These are phyloP conservation scores for Galago senegalensis DNA, from an alignment of 2,797 vertebrate genomes.

Conservation along the genomic window DNA sequence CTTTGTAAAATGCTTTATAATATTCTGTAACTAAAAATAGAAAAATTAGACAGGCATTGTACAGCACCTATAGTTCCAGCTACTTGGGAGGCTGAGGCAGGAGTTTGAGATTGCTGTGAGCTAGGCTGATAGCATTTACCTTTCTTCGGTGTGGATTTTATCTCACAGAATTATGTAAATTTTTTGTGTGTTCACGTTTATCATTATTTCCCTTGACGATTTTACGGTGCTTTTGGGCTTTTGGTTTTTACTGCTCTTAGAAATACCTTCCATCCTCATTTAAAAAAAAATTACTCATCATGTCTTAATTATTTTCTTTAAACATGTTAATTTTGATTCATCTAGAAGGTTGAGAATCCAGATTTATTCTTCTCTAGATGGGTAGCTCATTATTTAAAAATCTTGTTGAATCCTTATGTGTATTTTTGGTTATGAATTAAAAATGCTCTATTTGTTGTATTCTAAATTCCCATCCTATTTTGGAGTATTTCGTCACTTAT, in stretches of 20 bases:
- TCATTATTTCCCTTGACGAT: constrained; percentile 3
- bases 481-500: background rate
- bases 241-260: background rate
- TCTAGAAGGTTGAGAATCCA: background rate
- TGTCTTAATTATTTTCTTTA: constrained; percentile 51
- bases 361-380: constrained; percentile 3
- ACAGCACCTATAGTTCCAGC: no score
- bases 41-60: no score
- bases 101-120: no score
- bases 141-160: background rate
- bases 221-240: background rate
- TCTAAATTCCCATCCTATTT: background rate
- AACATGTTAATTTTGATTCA: constrained; percentile 46
- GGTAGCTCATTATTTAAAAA: background rate
- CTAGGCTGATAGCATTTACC: background rate
- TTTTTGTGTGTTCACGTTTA: background rate
- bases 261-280: background rate
- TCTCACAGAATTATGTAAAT: background rate
- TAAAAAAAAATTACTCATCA: background rate
- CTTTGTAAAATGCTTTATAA: constrained; percentile 38
- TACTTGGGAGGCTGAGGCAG: no score
- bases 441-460: background rate
- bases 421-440: background rate
- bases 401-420: background rate
- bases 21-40: background rate